Conservation (phyloP, 2,888 invertebrate species). For the Ptilodon capucinus region DNA sequence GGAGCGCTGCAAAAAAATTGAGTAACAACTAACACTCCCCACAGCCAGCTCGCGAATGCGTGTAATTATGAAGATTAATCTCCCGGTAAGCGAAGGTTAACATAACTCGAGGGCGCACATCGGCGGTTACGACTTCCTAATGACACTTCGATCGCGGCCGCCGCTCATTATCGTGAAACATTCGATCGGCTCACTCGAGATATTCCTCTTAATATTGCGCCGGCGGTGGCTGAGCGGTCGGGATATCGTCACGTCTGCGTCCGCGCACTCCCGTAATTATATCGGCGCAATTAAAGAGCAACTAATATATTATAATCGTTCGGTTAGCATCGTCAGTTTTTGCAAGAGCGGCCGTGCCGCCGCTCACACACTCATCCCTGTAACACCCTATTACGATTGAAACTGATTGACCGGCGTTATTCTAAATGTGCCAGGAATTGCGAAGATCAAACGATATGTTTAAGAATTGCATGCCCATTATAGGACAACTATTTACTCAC, state of each 20-base stretch:
- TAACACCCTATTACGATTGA: slow-evolving; percentile 60
- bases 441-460: slow-evolving; percentile 15
- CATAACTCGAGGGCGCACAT: slow-evolving; percentile 74
- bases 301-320: slow-evolving; percentile 83
- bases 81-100: slow-evolving; percentile 60
- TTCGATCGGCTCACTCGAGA: slow-evolving; percentile 74
- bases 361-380: slow-evolving; percentile 57
- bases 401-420: slow-evolving; percentile 52
- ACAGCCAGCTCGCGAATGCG: slow-evolving; percentile 43
- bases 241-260: slow-evolving; percentile 80
- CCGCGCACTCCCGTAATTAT: slow-evolving; percentile 75
- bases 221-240: slow-evolving; percentile 63
- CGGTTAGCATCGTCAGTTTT: slow-evolving; percentile 75
- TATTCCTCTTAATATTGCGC: slow-evolving; percentile 79
- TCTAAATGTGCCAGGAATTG: slow-evolving; percentile 51
- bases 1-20: slow-evolving; percentile 30
- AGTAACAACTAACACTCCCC: slow-evolving; percentile 48
- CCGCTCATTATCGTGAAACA: slow-evolving; percentile 79
- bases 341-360: slow-evolving; percentile 67
- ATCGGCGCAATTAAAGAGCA: slow-evolving; percentile 79
- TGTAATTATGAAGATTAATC: slow-evolving; percentile 74
- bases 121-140: slow-evolving; percentile 79
- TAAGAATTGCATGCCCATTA: neutral
- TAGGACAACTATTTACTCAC: neutral
- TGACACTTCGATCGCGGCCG: slow-evolving; percentile 78